phyloP scores from a whole-genome alignment of 2,113 vertebrate genomes.

The Pteropus alecto region DNA sequence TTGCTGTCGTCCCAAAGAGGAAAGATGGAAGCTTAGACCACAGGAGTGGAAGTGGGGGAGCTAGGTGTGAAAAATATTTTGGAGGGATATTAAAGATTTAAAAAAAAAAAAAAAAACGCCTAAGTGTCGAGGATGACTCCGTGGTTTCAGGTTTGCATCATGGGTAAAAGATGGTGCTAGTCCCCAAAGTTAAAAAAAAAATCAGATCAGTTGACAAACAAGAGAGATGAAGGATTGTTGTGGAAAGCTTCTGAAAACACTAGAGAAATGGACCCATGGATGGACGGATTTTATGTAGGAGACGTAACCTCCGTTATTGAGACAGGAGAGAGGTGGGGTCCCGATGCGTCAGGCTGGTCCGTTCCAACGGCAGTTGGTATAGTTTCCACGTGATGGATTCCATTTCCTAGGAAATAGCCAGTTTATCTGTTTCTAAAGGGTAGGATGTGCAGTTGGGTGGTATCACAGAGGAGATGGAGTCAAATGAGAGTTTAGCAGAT shows the following conservation, averaged over 20 bases:
- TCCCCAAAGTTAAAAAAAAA: not conserved
- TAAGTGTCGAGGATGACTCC: not conserved
- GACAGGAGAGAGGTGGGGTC: not conserved
- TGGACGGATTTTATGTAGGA: not conserved
- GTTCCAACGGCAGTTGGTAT: not conserved
- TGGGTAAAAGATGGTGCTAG: not conserved
- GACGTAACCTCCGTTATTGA: accelerated
- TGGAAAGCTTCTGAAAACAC: not conserved
- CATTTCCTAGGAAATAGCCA: not conserved
- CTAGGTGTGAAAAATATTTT: too few species aligned
- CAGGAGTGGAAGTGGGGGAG: accelerated
- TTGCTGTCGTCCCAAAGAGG: not conserved
- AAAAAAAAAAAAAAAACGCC: not conserved
- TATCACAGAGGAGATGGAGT: not conserved
- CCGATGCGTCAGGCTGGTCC: too few species aligned
- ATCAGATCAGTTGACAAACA: not conserved
- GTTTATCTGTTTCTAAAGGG: not conserved
- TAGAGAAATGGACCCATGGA: not conserved
- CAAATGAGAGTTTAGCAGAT: not conserved
- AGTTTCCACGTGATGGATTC: not conserved
- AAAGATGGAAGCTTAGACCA: not conserved
- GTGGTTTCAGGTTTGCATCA: not conserved
- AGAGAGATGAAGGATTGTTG: not conserved
- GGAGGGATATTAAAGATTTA: not conserved
- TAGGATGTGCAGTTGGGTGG: accelerated